These are phyloP conservation scores for human DNA, from an alignment of 2,113 vertebrate genomes.

Conservation along the genomic window GRCh38 chr15:43032001-43032500, in stretches of 20 bases:
- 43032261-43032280: not conserved
- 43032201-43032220: not conserved
- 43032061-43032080: not conserved
- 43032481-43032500: slow-evolving; percentile 23
- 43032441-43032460: slow-evolving; percentile 2
- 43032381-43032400: slow-evolving; percentile 7
- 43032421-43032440: not conserved
- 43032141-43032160: not conserved
- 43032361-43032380: not conserved
- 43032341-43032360: not conserved
- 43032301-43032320: not conserved
- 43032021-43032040: too few relatives aligned
- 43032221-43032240: not conserved
- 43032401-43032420: slow-evolving; percentile 6
- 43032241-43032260: not conserved
- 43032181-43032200: not conserved
- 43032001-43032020: too few relatives aligned
- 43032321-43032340: slow-evolving; percentile 32
- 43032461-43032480: not conserved
- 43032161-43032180: not conserved
- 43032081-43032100: not conserved
- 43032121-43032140: not conserved
- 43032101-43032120: not conserved
- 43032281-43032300: slow-evolving; percentile 2
- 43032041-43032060: not conserved